Evolutionary conservation across 2,113 vertebrate genomes (phyloP).

Genomic region (Laterallus jamaicensis): DNA sequence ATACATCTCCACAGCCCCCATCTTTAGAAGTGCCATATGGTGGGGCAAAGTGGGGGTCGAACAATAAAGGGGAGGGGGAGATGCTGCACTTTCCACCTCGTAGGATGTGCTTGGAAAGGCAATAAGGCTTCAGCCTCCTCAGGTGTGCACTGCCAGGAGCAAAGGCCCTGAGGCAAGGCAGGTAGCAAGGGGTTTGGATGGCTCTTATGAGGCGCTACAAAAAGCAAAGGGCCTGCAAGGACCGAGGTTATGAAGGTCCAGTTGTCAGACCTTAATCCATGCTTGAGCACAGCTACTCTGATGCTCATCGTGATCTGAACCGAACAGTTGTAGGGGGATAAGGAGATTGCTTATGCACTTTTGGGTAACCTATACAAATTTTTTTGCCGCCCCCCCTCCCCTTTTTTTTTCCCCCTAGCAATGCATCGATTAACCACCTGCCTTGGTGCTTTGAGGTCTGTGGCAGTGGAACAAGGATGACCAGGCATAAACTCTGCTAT

Average conservation of each 20-base stretch:
- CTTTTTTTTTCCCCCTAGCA: accelerated
- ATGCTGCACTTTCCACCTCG: background rate
- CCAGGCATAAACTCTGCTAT: background rate
- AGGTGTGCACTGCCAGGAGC: background rate
- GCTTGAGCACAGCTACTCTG: background rate
- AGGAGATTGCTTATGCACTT: background rate
- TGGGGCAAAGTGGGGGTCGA: background rate
- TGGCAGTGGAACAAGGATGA: background rate
- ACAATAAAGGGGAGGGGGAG: background rate
- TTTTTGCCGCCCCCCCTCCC: no score
- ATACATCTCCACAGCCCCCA: background rate
- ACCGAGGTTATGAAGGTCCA: accelerated
- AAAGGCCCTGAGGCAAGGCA: background rate
- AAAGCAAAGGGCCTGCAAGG: background rate
- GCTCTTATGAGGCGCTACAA: accelerated
- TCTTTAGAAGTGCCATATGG: background rate
- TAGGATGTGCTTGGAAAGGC: background rate
- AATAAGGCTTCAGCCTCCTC: background rate
- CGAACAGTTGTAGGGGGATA: background rate
- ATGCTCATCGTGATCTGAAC: background rate
- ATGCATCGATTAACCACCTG: background rate
- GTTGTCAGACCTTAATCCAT: accelerated
- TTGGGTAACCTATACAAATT: background rate
- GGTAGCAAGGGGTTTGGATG: accelerated
- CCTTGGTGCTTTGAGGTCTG: background rate